A percentile compares a stretch with the other conserved stretches of the same genome.
Conservation (phyloP, 2,797 vertebrate genomes). For the Steatocranus sp. region DNA sequence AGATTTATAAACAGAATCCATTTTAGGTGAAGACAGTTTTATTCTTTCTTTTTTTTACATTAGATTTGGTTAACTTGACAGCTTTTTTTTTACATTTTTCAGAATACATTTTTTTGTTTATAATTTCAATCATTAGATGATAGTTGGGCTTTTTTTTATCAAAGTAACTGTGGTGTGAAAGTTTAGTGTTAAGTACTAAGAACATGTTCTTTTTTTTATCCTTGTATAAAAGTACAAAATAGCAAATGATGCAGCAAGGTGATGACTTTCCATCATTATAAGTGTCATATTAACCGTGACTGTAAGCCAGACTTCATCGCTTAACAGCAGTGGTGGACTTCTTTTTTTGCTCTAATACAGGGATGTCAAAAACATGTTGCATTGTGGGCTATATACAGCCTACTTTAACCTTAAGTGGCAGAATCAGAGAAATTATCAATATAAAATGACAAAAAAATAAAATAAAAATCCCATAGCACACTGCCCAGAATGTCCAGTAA, state of each 20-base stretch:
- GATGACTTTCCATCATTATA: too few relatives aligned
- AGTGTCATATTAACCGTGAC: background rate
- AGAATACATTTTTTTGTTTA: background rate
- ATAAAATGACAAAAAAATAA: background rate
- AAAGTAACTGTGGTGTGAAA: background rate
- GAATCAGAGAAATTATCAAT: background rate
- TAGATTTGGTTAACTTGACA: background rate
- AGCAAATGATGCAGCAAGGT: too few relatives aligned
- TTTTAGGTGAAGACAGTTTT: background rate
- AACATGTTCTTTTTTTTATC: background rate
- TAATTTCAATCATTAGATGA: background rate
- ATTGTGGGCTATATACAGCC: background rate
- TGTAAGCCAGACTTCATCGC: background rate
- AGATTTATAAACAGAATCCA: background rate
- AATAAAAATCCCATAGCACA: rapidly evolving
- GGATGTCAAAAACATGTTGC: background rate
- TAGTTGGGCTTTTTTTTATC: rapidly evolving
- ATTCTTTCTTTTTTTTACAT: background rate
- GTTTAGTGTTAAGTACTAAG: background rate
- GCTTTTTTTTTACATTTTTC: background rate
- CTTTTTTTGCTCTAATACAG: rapidly evolving
- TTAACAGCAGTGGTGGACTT: background rate
- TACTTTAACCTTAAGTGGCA: background rate
- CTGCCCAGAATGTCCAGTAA: background rate
- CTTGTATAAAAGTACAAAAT: too few relatives aligned